phyloP scores from a whole-genome alignment of 2,797 vertebrate genomes.

The Parambassis ranga region DNA sequence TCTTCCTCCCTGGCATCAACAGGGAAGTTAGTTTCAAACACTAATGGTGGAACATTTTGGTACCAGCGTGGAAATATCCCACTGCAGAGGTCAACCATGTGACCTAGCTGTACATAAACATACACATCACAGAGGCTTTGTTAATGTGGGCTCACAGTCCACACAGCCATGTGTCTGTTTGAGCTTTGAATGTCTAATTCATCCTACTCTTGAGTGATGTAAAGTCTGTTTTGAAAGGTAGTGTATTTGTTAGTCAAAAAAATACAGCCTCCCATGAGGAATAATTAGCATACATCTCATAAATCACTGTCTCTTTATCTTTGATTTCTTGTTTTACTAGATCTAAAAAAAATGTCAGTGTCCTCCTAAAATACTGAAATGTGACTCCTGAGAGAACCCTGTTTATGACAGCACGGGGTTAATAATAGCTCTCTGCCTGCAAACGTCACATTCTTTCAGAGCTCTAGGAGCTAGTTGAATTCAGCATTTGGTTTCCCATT shows the following conservation, averaged over 20 bases:
- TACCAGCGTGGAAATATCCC: too few species aligned
- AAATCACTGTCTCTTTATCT: conserved; percentile 37
- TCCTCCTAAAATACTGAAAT: conserved; percentile 59
- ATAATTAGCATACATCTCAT: conserved; percentile 58
- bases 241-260: conserved; percentile 30
- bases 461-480: conserved; percentile 12
- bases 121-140: not conserved
- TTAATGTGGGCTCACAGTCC: not conserved
- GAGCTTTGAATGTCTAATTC: conserved; percentile 23
- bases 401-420: conserved; percentile 38
- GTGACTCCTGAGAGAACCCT: conserved; percentile 47
- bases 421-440: conserved; percentile 59
- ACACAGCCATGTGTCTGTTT: not conserved
- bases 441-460: conserved; percentile 25
- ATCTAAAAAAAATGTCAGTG: conserved; percentile 30
- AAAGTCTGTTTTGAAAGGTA: conserved; percentile 32
- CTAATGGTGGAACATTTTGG: not conserved
- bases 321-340: conserved; percentile 51
- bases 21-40: not conserved
- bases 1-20: not conserved
- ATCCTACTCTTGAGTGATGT: conserved; percentile 5
- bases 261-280: conserved; percentile 42
- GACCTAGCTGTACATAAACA: not conserved
- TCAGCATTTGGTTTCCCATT: conserved; percentile 34
- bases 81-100: not conserved